Evolutionary conservation across 2,797 vertebrate genomes (phyloP), one percentile per base, ranked within the genome.

Genomic region (Fistularia commersonii): DNA sequence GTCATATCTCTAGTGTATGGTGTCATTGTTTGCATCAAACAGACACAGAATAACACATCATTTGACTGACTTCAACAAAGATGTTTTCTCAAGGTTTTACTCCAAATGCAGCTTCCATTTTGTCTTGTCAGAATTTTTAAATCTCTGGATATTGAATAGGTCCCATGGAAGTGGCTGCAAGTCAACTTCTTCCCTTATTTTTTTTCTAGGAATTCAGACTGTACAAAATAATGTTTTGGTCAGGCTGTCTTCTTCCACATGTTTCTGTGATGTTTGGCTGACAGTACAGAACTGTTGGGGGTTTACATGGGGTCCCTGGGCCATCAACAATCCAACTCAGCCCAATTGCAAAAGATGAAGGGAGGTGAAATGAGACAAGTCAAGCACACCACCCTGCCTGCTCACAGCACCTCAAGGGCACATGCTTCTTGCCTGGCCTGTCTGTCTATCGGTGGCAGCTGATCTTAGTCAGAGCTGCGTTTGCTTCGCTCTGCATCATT

Each of bases 401-500:
- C 64, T 77, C 48, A 32, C 32, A 55, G 61, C 77, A 81, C 65
- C 74, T 85, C 70, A 72, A 80, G 75, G 79, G 73, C 72, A 74
- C 67, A 51, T 31, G 12, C 57, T 69, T 60, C 46, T 54, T 74
- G 47, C 46, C 50, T 48, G 61, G 56, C 34, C 61, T 62, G 72
- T 31, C 72, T 71, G 77, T 76, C 77, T 75, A 37, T 73, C 46
- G 67, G 62, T 76, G 73, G 69, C 69, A 79, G 77, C 68, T 80
- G 75, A 81, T 78, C 45, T 72, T 60, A 77, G 55, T 65, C 62
- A 51, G 74, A 71, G 60, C 65, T 64, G 53, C 57, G 57, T 71
- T 49, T 65, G 64, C 64, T 47, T 74, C 63, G 68, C 53, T 71
- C 37, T 48, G 61, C 58, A 66, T 65, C 59, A 45, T 48, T 55